Evolutionary conservation across 1,140 invertebrate genomes (phyloP).

Genomic region (Melanaphis sacchari): DNA sequence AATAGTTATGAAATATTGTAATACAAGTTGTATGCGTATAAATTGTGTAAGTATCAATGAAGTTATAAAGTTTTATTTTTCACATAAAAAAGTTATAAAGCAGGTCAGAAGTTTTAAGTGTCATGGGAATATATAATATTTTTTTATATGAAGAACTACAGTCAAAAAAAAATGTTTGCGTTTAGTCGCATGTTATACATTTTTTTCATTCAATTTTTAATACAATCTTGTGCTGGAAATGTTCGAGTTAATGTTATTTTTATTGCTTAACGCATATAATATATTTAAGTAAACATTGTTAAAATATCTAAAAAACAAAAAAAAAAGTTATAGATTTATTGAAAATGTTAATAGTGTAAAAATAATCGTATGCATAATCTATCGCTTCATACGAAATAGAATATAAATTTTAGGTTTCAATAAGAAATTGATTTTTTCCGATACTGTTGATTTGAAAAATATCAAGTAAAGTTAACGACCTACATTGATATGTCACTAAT

Average conservation of each 20-base stretch:
- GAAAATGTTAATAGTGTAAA: neutral
- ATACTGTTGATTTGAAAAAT: neutral
- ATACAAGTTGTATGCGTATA: neutral
- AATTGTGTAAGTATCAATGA: constrained; percentile 2
- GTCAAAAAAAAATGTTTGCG: constrained; percentile 6
- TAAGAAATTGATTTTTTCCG: neutral
- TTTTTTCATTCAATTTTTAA: neutral
- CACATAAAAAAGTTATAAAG: constrained; percentile 22
- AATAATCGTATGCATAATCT: neutral
- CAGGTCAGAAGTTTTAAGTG: constrained; percentile 23
- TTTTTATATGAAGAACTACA: neutral
- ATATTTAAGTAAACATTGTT: neutral
- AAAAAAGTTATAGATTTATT: neutral
- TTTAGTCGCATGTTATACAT: neutral
- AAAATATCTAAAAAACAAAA: neutral
- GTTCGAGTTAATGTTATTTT: neutral
- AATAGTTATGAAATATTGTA: constrained; percentile 27
- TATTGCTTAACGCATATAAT: neutral
- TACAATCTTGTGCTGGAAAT: neutral
- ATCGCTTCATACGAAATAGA: no score
- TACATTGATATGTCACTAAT: neutral
- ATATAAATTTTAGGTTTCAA: neutral
- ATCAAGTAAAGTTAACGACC: neutral
- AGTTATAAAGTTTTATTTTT: constrained; percentile 34
- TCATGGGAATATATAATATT: neutral